Percentiles rank a stretch among this genome's conserved stretches.
These are phyloP conservation scores for Agapostemon virescens DNA, from an alignment of 2,888 invertebrate species.

Conservation along the genomic window DNA sequence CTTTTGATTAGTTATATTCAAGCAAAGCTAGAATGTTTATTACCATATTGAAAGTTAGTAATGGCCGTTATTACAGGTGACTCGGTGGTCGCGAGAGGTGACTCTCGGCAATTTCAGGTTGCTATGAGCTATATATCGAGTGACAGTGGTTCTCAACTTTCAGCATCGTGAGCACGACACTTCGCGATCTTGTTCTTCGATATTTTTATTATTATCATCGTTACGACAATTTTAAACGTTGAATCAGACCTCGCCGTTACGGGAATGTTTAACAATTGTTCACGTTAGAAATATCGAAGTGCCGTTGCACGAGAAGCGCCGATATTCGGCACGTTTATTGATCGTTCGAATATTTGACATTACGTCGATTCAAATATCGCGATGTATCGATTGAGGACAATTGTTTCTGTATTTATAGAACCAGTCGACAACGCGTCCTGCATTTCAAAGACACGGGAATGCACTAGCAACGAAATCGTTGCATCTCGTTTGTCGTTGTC, in stretches of 20 bases:
- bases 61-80: slow-evolving; percentile 4
- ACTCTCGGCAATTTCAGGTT: slow-evolving; percentile 34
- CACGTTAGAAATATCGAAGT: background rate
- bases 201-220: background rate
- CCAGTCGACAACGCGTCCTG: slow-evolving; percentile 17
- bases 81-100: background rate
- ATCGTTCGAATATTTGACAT: background rate
- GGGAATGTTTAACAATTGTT: background rate
- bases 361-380: slow-evolving; percentile 8
- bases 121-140: slow-evolving; percentile 16
- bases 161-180: too few species aligned
- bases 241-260: background rate
- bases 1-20: background rate
- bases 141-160: slow-evolving; percentile 22
- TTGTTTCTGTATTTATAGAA: slow-evolving; percentile 14
- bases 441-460: background rate
- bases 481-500: background rate
- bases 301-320: background rate
- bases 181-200: background rate
- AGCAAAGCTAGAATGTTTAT: background rate
- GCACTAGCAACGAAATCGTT: background rate
- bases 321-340: background rate
- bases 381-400: slow-evolving; percentile 32
- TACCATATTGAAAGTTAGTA: background rate
- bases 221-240: background rate